Base-by-base conservation (phyloP, 2,888 invertebrate species). In the Ophonus ardosiacus region DNA sequence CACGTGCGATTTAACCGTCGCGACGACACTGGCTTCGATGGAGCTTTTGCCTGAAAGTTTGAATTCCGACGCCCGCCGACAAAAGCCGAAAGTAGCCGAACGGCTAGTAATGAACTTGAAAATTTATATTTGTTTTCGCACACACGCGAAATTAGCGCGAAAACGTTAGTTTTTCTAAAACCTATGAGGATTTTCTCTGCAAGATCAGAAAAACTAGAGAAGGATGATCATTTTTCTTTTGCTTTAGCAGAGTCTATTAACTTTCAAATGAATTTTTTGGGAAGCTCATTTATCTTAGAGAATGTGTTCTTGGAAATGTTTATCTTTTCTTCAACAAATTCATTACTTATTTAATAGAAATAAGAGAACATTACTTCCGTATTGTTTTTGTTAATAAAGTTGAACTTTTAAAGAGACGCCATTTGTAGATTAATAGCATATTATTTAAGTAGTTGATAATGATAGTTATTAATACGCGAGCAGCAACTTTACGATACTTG, bases 41-140 rank as follows among this genome's bases (percentile, higher is more conserved):
- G 57, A 82, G 82, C 82, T 82, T 68, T 82, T 56, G 68, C 71
- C 51, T 18, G 82, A 82, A 82, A 82, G 68, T 82, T 82, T 82
- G 82, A 82, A 82, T 82, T 82, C 82, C 82, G 82, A 71, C 24
- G 57, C 56, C 17, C 1, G 21, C 59, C 82, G 82, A 82, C 43
- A 31, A 57, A n/a, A 13, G 31, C 13, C 71, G 71, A 38, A 17
- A 57, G 31, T 18, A 18, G 10, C 51, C 82, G 82, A 82, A 8
- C 38, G 71, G 82, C 38, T 31, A 24, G 57, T 71, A 82, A 82
- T 82, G 82, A 82, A 82, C 68, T 82, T 71, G 82, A 71, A 68
- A 68, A 82, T 82, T 82, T 82, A 82, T 82, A 57, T 65, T 51
- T 81, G 43, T 82, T 65, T 81, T 81, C 81, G 17, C 13, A 31